Evolutionary conservation across 2,113 vertebrate species (phyloP), one percentile per base, ranked within the genome.

Genomic region (Callopanchax toddi): DNA sequence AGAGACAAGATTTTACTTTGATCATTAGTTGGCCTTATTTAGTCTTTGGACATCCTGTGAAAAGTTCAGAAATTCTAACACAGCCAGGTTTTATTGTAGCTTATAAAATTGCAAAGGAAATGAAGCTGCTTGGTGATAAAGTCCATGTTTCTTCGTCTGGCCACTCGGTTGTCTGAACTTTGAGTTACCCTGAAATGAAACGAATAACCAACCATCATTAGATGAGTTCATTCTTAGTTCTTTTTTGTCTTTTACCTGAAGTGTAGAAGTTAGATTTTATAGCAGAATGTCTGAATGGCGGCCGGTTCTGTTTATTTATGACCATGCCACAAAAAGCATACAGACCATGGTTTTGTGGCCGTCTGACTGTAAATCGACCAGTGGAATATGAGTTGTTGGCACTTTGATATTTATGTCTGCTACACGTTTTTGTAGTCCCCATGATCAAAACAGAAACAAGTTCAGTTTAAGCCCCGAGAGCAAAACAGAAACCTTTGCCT

Each of bases 401-500:
- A 57, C 58, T 68, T 75, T 60, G 58, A 64, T 78, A 74, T 87
- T 79, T 75, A 81, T 67, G 76, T 72, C 53, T 45, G 25, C 60
- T 67, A 55, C 18, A 5, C 29, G 16, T 15, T 60, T 68, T 54
- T 68, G 60, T 36, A 50, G 67, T 37, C 51, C 26, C 65, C 32
- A 6, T 59, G 76, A 67, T 74, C 71, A 70, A 65, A 75, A 81
- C 67, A 63, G 58, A 76, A 54, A 60, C 54, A 54, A 73, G 71
- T 75, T 77, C 57, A 79, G 67, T 60, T 25, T 70, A 80, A 71
- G 71, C 65, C 72, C 11, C 32, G 39, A 68, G 34, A 81, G 80
- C 67, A 81, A 74, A 86, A 79, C 60, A 70, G 57, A 75, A 77
- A 71, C 54, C 70, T 81, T 81, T 79, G 79, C 70, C 78, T 52